Percentiles rank a stretch among this genome's conserved stretches.
phyloP scores from a whole-genome alignment of 2,888 invertebrate genomes.

The Sarcophaga rosellei region DNA sequence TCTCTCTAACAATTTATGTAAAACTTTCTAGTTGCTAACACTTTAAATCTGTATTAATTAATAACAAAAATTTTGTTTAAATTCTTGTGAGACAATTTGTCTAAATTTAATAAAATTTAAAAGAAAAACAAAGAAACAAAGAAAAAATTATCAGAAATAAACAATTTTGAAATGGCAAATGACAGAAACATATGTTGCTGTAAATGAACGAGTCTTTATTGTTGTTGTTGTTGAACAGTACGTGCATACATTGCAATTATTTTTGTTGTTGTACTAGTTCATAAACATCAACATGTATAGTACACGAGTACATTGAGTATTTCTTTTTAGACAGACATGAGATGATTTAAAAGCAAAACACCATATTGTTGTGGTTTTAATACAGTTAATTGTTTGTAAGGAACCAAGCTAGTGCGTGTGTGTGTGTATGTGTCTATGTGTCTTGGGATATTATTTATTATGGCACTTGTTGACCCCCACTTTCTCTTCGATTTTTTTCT shows the following conservation, averaged over 20 bases:
- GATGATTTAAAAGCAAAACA: slow-evolving; percentile 13
- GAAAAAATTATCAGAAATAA: too few species aligned
- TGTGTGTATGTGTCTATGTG: too few species aligned
- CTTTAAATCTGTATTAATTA: too few species aligned
- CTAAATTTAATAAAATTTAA: neutral
- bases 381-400: slow-evolving; percentile 33
- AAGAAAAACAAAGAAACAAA: neutral
- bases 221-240: neutral
- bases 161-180: slow-evolving; percentile 4
- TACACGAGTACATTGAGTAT: neutral
- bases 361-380: slow-evolving; percentile 5
- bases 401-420: too few species aligned
- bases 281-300: neutral
- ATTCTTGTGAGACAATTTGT: too few species aligned
- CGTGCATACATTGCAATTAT: neutral
- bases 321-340: neutral
- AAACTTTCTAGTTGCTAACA: too few species aligned
- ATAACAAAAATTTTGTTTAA: too few species aligned
- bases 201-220: neutral
- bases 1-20: too few species aligned
- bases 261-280: neutral
- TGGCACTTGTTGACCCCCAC: slow-evolving; percentile 23
- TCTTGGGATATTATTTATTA: slow-evolving; percentile 9
- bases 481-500: neutral
- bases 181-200: slow-evolving; percentile 37